Evolutionary conservation across 1,140 invertebrate species (phyloP), one percentile per base, ranked within the genome.

Genomic region (Aphelinus certus): DNA sequence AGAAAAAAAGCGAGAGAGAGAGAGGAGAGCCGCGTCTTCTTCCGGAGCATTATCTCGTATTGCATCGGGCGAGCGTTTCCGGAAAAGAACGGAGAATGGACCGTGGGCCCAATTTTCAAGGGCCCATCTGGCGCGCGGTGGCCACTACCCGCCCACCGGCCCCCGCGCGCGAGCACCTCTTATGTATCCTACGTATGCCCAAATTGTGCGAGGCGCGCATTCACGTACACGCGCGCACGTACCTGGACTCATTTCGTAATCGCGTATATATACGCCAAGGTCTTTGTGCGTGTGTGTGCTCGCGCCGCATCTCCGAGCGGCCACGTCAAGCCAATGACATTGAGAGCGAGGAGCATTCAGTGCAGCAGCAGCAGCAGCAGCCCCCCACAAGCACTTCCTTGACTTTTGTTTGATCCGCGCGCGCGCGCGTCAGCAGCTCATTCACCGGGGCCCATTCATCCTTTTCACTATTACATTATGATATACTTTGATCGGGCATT

Each of bases 41-140:
- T 74, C 64, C 71, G 56, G 58, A 45, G 42, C 51, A 75, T 70
- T 75, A 75, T 75, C 73, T 70, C 66, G 55, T 6, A 43, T 75
- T 75, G 61, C 61, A 75, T 75, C 61, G 55, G 53, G 3, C 7
- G 2, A 1, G 43, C 60, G 57, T 68, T 74, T 68, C 65, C 57
- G 71, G 56, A 73, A 67, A 67, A 73, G 26, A 46, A 49, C 43
- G 43, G n/a, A 73, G 73, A 64, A 69, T 68, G 65, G 72, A 68
- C 65, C 53, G 26, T 42, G 10, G 51, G 58, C 46, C 53, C 46
- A 57, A 63, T 63, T 61, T 61, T 56, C 46, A 61, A 4, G 51
- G n/a, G 56, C 64, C 64, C 64, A 67, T 67, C 64, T 67, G 71
- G 64, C 57, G 49, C 26, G 26, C 49, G n/a, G 46, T 3, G 56